Conservation (phyloP, 2,888 invertebrate species). For the Caradrina kadenii region DNA sequence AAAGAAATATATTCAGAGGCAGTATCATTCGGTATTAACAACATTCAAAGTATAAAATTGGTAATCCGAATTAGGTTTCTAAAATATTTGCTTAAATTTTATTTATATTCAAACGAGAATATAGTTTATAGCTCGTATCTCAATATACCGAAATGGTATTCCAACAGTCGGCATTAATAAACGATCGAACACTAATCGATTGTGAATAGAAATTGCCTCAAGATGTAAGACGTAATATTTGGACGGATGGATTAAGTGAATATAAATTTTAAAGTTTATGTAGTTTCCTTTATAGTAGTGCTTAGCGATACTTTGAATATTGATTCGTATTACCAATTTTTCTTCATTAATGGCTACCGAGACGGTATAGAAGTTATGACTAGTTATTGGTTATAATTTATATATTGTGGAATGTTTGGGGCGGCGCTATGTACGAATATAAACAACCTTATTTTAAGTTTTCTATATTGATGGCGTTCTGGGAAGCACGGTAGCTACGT, state of each 20-base stretch:
- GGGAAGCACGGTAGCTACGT: conserved; percentile 77
- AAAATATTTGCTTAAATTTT: conserved; percentile 79
- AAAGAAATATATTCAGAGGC: conserved; percentile 40
- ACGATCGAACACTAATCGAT: conserved; percentile 78
- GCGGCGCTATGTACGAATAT: conserved; percentile 68
- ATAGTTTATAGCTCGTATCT: conserved; percentile 76
- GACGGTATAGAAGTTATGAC: conserved; percentile 66
- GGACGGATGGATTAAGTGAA: conserved; percentile 74
- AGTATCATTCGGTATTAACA: conserved; percentile 56
- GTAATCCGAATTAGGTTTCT: conserved; percentile 67
- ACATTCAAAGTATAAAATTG: conserved; percentile 60
- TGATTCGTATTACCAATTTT: conserved; percentile 77
- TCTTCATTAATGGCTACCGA: conserved; percentile 75
- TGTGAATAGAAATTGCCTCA: conserved; percentile 81
- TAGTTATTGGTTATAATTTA: conserved; percentile 69
- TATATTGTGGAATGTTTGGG: conserved; percentile 56
- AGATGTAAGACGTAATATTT: conserved; percentile 75
- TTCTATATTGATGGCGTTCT: conserved; percentile 68
- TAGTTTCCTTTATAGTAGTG: conserved; percentile 71
- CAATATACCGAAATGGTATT: conserved; percentile 74
- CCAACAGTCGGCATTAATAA: conserved; percentile 73
- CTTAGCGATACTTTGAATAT: conserved; percentile 73
- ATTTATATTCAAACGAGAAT: conserved; percentile 79
- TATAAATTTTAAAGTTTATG: conserved; percentile 78
- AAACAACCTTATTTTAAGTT: conserved; percentile 72